Evolutionary conservation across 2,797 vertebrate species (phyloP).

Genomic region (Oryzias dopingdopingensis): DNA sequence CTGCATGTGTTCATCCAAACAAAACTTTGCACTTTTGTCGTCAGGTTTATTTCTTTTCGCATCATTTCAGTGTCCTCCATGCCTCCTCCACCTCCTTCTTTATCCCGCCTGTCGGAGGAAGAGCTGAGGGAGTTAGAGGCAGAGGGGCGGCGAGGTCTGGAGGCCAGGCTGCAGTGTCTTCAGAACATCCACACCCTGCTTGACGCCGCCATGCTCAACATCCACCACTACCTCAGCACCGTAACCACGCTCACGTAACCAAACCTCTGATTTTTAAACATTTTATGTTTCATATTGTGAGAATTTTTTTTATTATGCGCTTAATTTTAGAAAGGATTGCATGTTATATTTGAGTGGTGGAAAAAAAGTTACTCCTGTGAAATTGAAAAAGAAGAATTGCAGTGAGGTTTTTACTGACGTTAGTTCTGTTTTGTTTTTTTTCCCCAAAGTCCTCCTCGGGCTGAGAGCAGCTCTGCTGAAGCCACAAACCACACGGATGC

Average conservation of each 20-base stretch:
- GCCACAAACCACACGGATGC: constrained; percentile 22
- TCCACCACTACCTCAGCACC: constrained; percentile 94
- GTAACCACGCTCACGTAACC: constrained; percentile 84
- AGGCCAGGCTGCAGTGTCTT: constrained; percentile 91
- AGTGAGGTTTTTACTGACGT: neutral
- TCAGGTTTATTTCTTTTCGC: neutral
- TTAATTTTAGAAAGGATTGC: too few species aligned
- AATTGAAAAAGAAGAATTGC: neutral
- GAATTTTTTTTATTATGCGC: neutral
- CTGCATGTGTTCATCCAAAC: neutral
- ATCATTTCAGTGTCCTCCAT: constrained; percentile 84
- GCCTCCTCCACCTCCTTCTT: constrained; percentile 89
- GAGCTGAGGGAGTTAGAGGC: constrained; percentile 91
- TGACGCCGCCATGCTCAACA: constrained; percentile 95
- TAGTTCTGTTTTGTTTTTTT: neutral
- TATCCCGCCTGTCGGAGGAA: constrained; percentile 87
- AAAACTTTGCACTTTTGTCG: neutral
- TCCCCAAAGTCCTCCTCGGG: constrained; percentile 68
- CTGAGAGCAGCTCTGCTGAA: constrained; percentile 50
- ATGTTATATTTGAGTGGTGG: neutral
- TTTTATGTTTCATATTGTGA: neutral
- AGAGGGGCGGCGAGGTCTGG: constrained; percentile 86
- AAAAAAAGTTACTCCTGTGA: neutral
- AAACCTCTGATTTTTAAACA: neutral
- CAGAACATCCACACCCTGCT: constrained; percentile 95